These are phyloP conservation scores for Cotesia vestalis DNA, from an alignment of 1,140 invertebrate species.

Conservation along the genomic window DNA sequence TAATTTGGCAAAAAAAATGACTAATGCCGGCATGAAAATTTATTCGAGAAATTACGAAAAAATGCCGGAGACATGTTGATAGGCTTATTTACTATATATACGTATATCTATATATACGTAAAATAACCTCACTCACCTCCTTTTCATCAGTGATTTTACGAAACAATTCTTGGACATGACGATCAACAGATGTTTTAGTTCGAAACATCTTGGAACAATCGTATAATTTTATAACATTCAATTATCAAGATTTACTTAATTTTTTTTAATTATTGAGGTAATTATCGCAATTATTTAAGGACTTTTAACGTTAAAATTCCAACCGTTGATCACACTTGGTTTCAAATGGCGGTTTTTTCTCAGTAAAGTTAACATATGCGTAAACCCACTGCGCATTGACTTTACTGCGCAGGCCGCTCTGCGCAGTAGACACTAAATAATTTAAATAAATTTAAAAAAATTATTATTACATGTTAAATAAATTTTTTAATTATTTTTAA, in stretches of 20 bases:
- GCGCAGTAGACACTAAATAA: not conserved
- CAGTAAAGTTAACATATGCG: not conserved
- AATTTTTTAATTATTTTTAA: too few relatives aligned
- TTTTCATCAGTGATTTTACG: slow-evolving; percentile 72
- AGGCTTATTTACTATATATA: not conserved
- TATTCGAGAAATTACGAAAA: slow-evolving; percentile 23
- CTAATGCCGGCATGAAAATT: slow-evolving; percentile 30
- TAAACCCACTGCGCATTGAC: too few relatives aligned
- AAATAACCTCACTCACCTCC: slow-evolving; percentile 68
- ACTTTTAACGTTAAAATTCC: not conserved
- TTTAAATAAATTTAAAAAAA: not conserved
- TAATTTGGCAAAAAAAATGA: slow-evolving; percentile 23
- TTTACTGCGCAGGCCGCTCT: too few relatives aligned
- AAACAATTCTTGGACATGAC: slow-evolving; percentile 73
- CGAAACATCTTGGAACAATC: slow-evolving; percentile 68
- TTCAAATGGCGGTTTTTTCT: slow-evolving; percentile 8
- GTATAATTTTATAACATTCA: not conserved
- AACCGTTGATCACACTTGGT: not conserved
- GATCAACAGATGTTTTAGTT: slow-evolving; percentile 75
- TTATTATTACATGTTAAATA: too few relatives aligned
- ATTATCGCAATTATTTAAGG: not conserved
- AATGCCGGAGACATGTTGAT: slow-evolving; percentile 4
- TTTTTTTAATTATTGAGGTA: not conserved
- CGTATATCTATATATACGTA: slow-evolving; percentile 18
- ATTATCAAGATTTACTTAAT: not conserved